These are phyloP conservation scores for Brachyhypopomus occidentalis DNA, from an alignment of 2,113 vertebrate species.

Conservation along the genomic window DNA sequence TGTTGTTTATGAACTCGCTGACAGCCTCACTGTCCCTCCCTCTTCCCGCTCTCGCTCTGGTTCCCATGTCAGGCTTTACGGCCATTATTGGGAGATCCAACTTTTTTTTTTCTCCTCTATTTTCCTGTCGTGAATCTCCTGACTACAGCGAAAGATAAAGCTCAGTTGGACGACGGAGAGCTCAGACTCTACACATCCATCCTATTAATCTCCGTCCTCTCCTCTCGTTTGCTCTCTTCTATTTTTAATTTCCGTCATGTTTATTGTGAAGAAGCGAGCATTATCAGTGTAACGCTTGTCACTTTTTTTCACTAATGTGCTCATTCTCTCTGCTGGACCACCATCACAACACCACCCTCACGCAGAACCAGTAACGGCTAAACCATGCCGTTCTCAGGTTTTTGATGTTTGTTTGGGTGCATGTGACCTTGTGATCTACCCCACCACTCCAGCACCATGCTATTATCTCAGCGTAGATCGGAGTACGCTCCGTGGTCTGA, in stretches of 20 bases:
- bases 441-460: constrained; percentile 24
- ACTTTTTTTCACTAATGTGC: constrained; percentile 4
- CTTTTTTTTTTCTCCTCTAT: constrained; percentile 26
- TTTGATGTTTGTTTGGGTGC: neutral
- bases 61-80: neutral
- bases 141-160: constrained; percentile 6
- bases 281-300: constrained; percentile 12
- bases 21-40: neutral
- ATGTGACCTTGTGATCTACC: constrained; percentile 34
- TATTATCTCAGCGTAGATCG: constrained; percentile 45
- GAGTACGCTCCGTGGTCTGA: constrained; percentile 5
- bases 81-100: constrained; percentile 20
- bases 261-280: neutral
- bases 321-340: neutral
- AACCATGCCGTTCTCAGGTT: constrained; percentile 11
- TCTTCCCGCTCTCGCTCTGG: neutral
- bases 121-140: neutral
- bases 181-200: neutral
- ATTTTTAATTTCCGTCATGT: neutral
- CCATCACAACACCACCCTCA: constrained; percentile 5
- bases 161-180: neutral
- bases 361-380: neutral
- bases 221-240: too few relatives aligned
- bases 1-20: constrained; percentile 9
- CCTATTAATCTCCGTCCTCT: neutral